phyloP scores from a whole-genome alignment of 2,113 vertebrate species.

The Monarcha castaneiventris region DNA sequence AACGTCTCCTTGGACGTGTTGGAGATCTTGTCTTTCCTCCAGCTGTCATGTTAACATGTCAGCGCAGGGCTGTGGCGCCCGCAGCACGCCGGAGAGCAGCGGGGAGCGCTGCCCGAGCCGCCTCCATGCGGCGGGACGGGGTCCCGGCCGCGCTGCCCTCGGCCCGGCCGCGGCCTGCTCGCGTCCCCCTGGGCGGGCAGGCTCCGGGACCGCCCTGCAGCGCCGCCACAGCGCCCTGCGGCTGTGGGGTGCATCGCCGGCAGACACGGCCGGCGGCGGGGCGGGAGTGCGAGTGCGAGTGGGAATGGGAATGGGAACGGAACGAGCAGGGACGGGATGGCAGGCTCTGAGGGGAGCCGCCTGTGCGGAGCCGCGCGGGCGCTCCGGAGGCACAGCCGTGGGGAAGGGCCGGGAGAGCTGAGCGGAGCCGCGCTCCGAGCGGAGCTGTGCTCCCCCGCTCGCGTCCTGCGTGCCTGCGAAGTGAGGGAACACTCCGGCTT shows the following conservation, averaged over 20 bases:
- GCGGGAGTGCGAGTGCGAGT: no score
- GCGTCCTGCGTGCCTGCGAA: not conserved
- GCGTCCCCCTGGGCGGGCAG: not conserved
- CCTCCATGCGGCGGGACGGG: not conserved
- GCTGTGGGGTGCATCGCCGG: not conserved
- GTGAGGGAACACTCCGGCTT: not conserved
- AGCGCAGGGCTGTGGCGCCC: not conserved
- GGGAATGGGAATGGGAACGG: not conserved
- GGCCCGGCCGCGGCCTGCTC: constrained; percentile 18
- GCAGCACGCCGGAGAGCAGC: not conserved
- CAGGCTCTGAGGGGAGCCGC: not conserved
- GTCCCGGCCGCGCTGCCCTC: constrained; percentile 23
- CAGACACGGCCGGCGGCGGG: not conserved
- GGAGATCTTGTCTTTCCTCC: not conserved
- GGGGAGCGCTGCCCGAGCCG: not conserved
- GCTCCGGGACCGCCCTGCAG: not conserved
- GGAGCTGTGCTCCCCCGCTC: not conserved
- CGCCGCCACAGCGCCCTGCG: not conserved
- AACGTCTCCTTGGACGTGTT: not conserved
- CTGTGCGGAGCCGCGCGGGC: not conserved
- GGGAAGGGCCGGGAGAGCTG: not conserved
- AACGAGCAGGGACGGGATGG: not conserved
- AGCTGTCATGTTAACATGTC: not conserved
- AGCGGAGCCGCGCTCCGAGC: not conserved
- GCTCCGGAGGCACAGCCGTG: not conserved